Evolutionary conservation across 53 echinoderm and acorn worm genomes (phyloP).

Genomic region (Patiria pectinifera): DNA sequence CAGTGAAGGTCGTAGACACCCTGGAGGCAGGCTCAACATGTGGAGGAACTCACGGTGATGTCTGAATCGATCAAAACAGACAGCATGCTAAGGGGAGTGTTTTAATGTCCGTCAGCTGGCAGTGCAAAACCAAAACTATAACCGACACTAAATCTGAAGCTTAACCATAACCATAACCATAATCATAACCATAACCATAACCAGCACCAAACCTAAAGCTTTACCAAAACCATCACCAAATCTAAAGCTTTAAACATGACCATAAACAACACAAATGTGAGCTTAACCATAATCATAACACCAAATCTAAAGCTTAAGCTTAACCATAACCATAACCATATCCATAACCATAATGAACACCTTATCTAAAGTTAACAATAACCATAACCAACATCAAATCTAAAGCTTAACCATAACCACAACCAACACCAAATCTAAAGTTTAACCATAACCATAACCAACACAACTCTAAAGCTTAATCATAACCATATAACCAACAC

Average conservation of each 20-base stretch:
- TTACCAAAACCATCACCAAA: background rate
- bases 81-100: too few species aligned
- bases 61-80: too few species aligned
- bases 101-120: too few species aligned
- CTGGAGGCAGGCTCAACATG: background rate
- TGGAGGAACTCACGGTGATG: too few species aligned
- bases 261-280: background rate
- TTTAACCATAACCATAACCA: background rate
- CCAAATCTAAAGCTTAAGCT: background rate
- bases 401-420: background rate
- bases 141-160: too few species aligned
- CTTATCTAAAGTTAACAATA: too few species aligned
- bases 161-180: too few species aligned
- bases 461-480: background rate
- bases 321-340: background rate
- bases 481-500: background rate
- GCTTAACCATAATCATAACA: background rate
- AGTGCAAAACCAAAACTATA: too few species aligned
- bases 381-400: too few species aligned
- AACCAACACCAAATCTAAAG: background rate
- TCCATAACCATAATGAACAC: background rate
- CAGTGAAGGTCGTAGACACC: background rate
- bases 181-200: too few species aligned
- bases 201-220: background rate
- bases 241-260: background rate